Evolutionary conservation across 1,140 invertebrate species (phyloP), one percentile per base, ranked within the genome.

Genomic region (Cepaea nemoralis): DNA sequence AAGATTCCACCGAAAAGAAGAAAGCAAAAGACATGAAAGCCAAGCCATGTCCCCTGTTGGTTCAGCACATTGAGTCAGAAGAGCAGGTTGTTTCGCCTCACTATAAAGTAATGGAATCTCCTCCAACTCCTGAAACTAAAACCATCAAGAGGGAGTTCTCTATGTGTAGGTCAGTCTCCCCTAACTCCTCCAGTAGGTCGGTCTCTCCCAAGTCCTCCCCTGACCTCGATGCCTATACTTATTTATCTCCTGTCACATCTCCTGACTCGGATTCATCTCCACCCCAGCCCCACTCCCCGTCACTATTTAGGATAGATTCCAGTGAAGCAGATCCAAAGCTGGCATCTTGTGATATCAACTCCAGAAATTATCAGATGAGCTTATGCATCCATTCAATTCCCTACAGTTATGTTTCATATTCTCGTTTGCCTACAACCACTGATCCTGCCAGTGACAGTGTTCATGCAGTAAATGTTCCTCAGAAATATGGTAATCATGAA

Each of bases 201-300:
- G 87, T 88, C 16, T 88, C 88, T 0, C 87, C 88, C 0, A 87
- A 87, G 1, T 88, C 88, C 22, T 88, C 88, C 22, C 59, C 87
- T 5, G 55, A 63, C 24, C 88, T 89, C n/a, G 80, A 86, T 42
- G 70, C 86, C 16, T 88, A 89, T 76, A 83, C 81, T 33, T 90
- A 86, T 80, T 88, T 88, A 19, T 90, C 88, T 12, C 89, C 89
- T 5, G 89, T 89, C 22, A 90, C 89, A 31, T 88, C 89, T 19
- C 89, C 88, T 0, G 89, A 90, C 66, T 90, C 88, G 0, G 88
- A 90, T 67, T 87, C 87, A 3, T 90, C 89, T 6, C 89, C 89
- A 31, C 89, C 89, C 35, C 88, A 90, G 82, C 88, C 89, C 19
- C 87, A 88, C 59, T 90, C 89, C 14, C 89, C 89, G 0, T 89